phyloP scores from a whole-genome alignment of 1,140 invertebrate genomes.

The Macrotrachela quadricornifera region DNA sequence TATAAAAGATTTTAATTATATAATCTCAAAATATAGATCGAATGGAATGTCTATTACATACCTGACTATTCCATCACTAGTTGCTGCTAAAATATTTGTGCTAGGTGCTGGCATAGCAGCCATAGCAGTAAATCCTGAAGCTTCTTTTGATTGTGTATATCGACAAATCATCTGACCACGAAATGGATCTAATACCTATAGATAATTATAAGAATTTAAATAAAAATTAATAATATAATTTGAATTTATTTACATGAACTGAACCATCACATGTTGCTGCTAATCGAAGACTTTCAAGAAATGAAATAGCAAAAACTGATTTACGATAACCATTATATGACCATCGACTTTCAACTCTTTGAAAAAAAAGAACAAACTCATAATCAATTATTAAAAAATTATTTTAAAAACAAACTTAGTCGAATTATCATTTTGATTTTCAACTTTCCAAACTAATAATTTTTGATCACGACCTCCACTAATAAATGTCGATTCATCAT shows the following conservation, averaged over 20 bases:
- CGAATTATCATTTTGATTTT: slow-evolving; percentile 42
- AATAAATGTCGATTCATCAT: slow-evolving; percentile 90
- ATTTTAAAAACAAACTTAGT: slow-evolving; percentile 13
- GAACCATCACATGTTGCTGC: slow-evolving; percentile 70
- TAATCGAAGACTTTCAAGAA: slow-evolving; percentile 56
- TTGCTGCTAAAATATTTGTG: slow-evolving; percentile 51
- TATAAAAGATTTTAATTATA: background rate
- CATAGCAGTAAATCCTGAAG: slow-evolving; percentile 38
- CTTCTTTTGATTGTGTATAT: slow-evolving; percentile 18
- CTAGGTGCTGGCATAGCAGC: slow-evolving; percentile 53
- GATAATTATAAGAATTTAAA: background rate
- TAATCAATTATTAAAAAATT: background rate
- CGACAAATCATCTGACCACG: slow-evolving; percentile 54
- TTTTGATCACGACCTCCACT: slow-evolving; percentile 74
- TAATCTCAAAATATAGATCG: background rate
- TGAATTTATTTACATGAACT: slow-evolving; percentile 41
- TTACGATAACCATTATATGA: slow-evolving; percentile 76
- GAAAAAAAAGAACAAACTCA: background rate
- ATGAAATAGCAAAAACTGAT: slow-evolving; percentile 63
- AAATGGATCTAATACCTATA: slow-evolving; percentile 73
- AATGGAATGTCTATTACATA: slow-evolving; percentile 9
- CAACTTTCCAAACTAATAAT: slow-evolving; percentile 81
- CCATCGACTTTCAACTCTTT: slow-evolving; percentile 42
- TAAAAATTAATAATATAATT: background rate
- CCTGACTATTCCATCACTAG: slow-evolving; percentile 54